Evolutionary conservation across 2,113 vertebrate genomes (phyloP).

Genomic region (Morone saxatilis): DNA sequence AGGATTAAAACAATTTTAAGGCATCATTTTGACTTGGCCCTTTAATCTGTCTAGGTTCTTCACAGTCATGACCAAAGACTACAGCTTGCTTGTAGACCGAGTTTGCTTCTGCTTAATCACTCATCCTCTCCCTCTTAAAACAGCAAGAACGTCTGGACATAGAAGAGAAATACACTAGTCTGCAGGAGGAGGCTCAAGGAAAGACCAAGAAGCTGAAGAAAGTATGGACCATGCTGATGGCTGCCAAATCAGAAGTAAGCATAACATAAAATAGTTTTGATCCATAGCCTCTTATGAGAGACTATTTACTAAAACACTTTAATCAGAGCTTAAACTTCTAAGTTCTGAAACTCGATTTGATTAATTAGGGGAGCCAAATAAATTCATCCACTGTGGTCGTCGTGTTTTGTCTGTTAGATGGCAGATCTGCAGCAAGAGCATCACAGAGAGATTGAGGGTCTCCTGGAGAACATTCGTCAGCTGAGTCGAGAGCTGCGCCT

Average conservation of each 20-base stretch:
- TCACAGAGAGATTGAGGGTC: conserved; percentile 95
- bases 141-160: conserved; percentile 99
- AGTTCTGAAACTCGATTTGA: neutral
- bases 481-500: conserved; percentile 96
- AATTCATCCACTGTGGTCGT: neutral
- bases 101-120: neutral
- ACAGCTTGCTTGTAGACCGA: neutral
- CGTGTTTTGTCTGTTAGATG: conserved; percentile 85
- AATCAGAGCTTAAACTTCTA: neutral
- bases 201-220: conserved; percentile 99
- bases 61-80: neutral
- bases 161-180: conserved; percentile 98
- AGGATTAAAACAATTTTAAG: neutral
- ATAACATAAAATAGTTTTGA: neutral
- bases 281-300: no score
- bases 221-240: conserved; percentile 99
- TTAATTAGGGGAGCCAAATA: neutral
- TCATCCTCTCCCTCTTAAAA: conserved; percentile 43
- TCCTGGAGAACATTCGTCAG: conserved; percentile 96
- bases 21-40: neutral
- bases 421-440: conserved; percentile 98
- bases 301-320: neutral
- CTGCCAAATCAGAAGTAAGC: conserved; percentile 96
- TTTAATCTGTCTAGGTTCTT: neutral
- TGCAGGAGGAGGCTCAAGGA: conserved; percentile 98